Percentiles rank a stretch among this genome's conserved stretches.
Conservation (phyloP, 2,888 invertebrate species). For the Cerastis rubricosa region DNA sequence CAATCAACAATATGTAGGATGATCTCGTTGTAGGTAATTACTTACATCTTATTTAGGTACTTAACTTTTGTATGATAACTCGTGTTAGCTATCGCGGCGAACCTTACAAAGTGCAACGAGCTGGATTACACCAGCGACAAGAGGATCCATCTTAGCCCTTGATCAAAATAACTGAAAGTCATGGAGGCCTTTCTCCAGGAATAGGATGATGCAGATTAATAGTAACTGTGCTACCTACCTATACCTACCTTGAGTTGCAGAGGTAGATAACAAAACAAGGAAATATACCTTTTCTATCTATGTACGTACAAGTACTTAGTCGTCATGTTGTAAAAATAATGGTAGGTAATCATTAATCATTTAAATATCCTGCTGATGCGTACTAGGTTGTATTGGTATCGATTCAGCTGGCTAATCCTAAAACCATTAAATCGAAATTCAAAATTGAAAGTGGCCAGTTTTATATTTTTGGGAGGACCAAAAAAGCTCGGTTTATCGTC, state of each 20-base stretch:
- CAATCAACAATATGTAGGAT: conserved; percentile 14
- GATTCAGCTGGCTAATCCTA: conserved; percentile 8
- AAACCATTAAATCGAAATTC: conserved; percentile 28
- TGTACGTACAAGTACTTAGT: too few species aligned
- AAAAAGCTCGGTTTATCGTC: conserved; percentile 37
- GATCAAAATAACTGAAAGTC: background rate
- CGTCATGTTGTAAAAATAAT: too few species aligned
- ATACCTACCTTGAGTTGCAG: background rate
- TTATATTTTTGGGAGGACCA: conserved; percentile 15
- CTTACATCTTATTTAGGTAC: background rate
- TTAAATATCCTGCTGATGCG: background rate
- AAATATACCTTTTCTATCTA: too few species aligned
- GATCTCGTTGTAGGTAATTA: background rate
- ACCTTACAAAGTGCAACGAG: background rate
- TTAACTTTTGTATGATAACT: too few species aligned
- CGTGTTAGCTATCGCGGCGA: background rate
- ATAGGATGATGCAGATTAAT: background rate
- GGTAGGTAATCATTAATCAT: too few species aligned
- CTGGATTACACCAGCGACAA: background rate
- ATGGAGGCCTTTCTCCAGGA: background rate
- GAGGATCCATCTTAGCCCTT: background rate
- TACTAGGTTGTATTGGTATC: background rate
- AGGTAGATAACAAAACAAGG: too few species aligned
- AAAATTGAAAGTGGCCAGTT: conserved; percentile 16
- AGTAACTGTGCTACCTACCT: too few species aligned